Base-by-base conservation (phyloP, 1,140 invertebrate species). In the Onthophagus taurus region DNA sequence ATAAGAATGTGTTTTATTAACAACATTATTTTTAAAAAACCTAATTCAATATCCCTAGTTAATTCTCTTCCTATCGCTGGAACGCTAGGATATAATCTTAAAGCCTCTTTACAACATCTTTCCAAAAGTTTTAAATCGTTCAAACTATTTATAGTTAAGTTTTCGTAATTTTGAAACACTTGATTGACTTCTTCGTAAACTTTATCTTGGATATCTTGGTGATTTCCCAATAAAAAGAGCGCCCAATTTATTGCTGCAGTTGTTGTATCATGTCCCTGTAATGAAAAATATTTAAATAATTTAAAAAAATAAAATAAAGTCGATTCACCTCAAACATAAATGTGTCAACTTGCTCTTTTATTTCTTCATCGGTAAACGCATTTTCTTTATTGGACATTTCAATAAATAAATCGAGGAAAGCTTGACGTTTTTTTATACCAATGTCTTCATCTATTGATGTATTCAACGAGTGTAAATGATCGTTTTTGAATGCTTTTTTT, bases 71-170 rank as follows among this genome's bases (percentile, higher is more conserved):
- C 71, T 31, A 83, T 71, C 2, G 77, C 46, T 0, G 81, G 81
- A 4, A 85, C 79, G 46, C 77, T 79, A 8, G 83, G 83, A 55
- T 72, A 81, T 2, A 82, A 52, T 31, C 78, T 64, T n/a, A 81
- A 50, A 0, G 74, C 63, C 55, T 80, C 78, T 53, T 80, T 85
- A 31, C 84, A 72, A 44, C 76, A 78, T 60, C 75, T 74, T 45
- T 84, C 81, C 41, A 83, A 54, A 50, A 75, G 80, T 23, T 68
- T 72, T 70, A 84, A 70, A 4, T 73, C 71, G 2, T 61, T 59
- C 11, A 84, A 51, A 47, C 81, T 78, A 53, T 17, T 67, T 54
- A 34, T 68, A 0, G 71, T 7, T 16, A 31, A 14, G 12, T 8
- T 16, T 3, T 38, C 20, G 17, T 45, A 19, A n/a, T 24, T 29